Evolutionary conservation across 2,888 invertebrate genomes (phyloP), one percentile per base, ranked within the genome.

Genomic region (Penaeus monodon): DNA sequence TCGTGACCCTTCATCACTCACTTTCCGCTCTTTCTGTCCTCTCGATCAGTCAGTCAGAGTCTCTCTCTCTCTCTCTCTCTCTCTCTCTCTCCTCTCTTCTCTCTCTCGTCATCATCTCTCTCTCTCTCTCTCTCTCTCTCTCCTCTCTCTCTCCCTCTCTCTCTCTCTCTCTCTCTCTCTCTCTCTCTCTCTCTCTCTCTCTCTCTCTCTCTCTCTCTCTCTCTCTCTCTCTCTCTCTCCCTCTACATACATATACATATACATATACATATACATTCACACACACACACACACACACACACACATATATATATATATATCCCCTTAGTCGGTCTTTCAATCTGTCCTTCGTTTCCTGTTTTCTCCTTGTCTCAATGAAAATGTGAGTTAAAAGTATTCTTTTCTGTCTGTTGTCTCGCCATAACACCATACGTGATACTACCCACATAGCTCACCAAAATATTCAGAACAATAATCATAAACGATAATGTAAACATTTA

Each of bases 51-150:
- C n/a, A n/a, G n/a, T n/a, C n/a, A n/a, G n/a, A n/a, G n/a, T n/a
- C n/a, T n/a, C n/a, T n/a, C 70, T 24, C 70, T 70, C 70, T 70
- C 70, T 2, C 70, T 24, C 2, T 14, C 70, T 2, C n/a, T 70
- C 70, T 70, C 70, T n/a, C 70, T 70, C 70, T 33, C 17, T 2
- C 17, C 2, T 3, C 22, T 1, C 3, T 20, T 17, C 10, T 29
- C 10, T 17, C 10, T 10, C 10, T 17, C 10, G 3, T 10, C 68
- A 10, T 17, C 10, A 6, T 68, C 68, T 68, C 17, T 68, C 68
- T 68, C 68, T 68, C 68, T 68, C 17, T 12, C 68, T 68, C 68
- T 68, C 68, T 68, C 68, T 68, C 68, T 68, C 68, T 68, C 68
- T 68, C 17, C 14, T 6, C 17, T 68, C 68, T 12, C 17, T 68